A percentile compares a stretch with the other conserved stretches of the same genome.
Evolutionary conservation across 2,113 vertebrate genomes (phyloP).

Genomic region (Corydoras maculifer): DNA sequence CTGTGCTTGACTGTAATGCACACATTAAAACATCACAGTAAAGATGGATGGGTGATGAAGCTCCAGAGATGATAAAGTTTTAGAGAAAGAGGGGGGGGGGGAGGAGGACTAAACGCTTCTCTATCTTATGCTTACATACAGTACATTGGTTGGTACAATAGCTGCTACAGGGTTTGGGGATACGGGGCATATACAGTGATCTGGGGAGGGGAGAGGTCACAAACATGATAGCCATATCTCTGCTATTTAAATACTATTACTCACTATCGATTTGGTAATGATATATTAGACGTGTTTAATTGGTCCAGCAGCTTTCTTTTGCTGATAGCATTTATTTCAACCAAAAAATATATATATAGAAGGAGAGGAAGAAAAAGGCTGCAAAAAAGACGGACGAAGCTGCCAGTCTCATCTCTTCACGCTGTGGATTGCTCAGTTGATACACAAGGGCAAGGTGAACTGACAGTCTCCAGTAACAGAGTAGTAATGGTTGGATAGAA

Average conservation of each 20-base stretch:
- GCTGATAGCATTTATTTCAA: constrained; percentile 53
- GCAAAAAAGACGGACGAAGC: constrained; percentile 60
- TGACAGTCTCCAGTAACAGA: constrained; percentile 57
- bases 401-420: constrained; percentile 63
- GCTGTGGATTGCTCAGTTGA: constrained; percentile 68
- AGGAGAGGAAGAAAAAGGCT: constrained; percentile 28
- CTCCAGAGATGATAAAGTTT: constrained; percentile 58
- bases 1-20: constrained; percentile 75
- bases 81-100: background rate
- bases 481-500: constrained; percentile 63
- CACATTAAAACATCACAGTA: constrained; percentile 78
- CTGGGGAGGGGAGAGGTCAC: constrained; percentile 51
- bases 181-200: constrained; percentile 45
- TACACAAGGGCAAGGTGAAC: constrained; percentile 66
- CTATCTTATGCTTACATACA: constrained; percentile 75
- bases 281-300: constrained; percentile 66
- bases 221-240: constrained; percentile 82
- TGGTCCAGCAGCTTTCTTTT: constrained; percentile 71
- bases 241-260: constrained; percentile 73
- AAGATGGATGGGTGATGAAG: constrained; percentile 71
- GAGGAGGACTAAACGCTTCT: constrained; percentile 31
- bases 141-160: constrained; percentile 75
- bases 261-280: constrained; percentile 74
- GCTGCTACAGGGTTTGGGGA: constrained; percentile 71
- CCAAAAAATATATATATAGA: constrained; percentile 43